Conservation (phyloP, 1,140 invertebrate genomes). For the Drosophila chauvacae region DNA sequence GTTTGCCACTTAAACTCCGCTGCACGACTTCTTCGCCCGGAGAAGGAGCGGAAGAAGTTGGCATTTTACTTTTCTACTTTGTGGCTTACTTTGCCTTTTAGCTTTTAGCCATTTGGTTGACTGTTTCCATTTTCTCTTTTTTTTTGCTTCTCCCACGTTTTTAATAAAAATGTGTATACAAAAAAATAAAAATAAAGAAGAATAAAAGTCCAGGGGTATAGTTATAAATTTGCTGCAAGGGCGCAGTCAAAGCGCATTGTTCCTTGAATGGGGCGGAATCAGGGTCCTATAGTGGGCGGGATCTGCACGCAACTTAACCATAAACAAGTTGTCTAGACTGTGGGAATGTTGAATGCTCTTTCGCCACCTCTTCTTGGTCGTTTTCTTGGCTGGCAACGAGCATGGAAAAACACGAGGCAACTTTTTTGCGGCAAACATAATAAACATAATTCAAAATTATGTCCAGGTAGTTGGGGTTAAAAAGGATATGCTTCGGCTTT, state of each 20-base stretch:
- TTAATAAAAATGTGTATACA: constrained; percentile 73
- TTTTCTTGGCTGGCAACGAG: constrained; percentile 1
- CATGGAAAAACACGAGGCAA: constrained; percentile 13
- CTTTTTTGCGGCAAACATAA: constrained; percentile 54
- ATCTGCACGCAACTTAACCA: constrained; percentile 76
- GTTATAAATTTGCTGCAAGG: constrained; percentile 77
- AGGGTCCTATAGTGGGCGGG: constrained; percentile 46
- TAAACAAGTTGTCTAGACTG: constrained; percentile 76
- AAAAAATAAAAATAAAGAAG: constrained; percentile 21
- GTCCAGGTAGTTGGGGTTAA: constrained; percentile 35
- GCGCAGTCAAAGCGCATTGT: constrained; percentile 74
- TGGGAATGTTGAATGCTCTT: constrained; percentile 59
- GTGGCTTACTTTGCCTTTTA: constrained; percentile 80
- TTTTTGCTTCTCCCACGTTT: constrained; percentile 33
- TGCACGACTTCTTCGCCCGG: constrained; percentile 53
- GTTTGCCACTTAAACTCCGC: constrained; percentile 76
- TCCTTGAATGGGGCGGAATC: constrained; percentile 34
- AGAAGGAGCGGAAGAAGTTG: constrained; percentile 62
- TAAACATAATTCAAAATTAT: constrained; percentile 57
- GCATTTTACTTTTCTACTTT: constrained; percentile 80
- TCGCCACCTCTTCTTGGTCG: constrained; percentile 41
- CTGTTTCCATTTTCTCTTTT: constrained; percentile 28
- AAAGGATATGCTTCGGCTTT: constrained; percentile 17
- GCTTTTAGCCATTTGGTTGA: constrained; percentile 77
- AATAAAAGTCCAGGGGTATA: constrained; percentile 54